Base-by-base conservation (phyloP, 2,888 invertebrate species). In the Melanophora roralis region DNA sequence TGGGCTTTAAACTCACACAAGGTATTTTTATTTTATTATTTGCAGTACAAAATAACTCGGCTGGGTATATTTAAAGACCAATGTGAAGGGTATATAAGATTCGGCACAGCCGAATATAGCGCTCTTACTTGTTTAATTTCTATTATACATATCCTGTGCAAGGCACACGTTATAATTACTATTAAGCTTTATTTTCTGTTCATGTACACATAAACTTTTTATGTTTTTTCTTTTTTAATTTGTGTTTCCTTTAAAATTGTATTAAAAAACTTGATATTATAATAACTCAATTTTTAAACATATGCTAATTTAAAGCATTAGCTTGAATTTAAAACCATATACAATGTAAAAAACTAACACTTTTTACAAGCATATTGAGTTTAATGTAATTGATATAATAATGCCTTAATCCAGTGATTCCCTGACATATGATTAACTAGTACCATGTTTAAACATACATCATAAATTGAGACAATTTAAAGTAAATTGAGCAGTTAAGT, bases 361-460 rank as follows among this genome's bases (percentile, higher is more conserved):
- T 23, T 51, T 71, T 77, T 65, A 45, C 57, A 51, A 65, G 11
- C 71, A 69, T 65, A 71, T 77, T 71, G 49, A 47, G 40, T 53
- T 55, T 5, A 45, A 45, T 72, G 72, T 68, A 72, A 72, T 78
- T 72, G 60, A 67, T 67, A 72, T 72, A 65, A 14, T 51, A 65
- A 71, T 60, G 72, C 62, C 62, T 57, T 27, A 27, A 27, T 27
- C 4, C 27, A 27, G 27, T 27, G 27, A 27, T 27, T 5, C 27
- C 6, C 27, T 5, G n/a, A 27, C 3, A 27, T 27, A 5, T 27
- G 3, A 27, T 27, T 27, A n/a, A n/a, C n/a, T n/a, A n/a, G n/a
- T n/a, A n/a, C n/a, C n/a, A n/a, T n/a, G n/a, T n/a, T n/a, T n/a
- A n/a, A n/a, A n/a, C n/a, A n/a, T n/a, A n/a, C n/a, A n/a, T n/a